phyloP scores from a whole-genome alignment of 2,888 invertebrate genomes.

The Yponomeuta sedellus region DNA sequence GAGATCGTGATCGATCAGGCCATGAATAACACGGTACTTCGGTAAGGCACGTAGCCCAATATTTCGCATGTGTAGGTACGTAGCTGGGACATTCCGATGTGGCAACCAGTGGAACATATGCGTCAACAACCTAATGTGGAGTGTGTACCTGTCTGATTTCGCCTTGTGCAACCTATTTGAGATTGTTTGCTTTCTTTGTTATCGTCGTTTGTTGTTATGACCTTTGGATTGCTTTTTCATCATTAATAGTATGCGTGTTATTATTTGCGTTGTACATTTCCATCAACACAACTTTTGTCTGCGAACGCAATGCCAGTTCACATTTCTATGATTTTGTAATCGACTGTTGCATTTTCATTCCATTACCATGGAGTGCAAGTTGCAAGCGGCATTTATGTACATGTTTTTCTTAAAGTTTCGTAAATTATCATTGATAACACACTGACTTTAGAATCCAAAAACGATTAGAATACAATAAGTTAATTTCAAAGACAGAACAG shows the following conservation, averaged over 20 bases:
- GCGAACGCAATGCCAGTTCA: background rate
- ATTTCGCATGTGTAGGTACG: slow-evolving; percentile 25
- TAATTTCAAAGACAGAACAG: too few species aligned
- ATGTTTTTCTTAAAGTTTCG: too few species aligned
- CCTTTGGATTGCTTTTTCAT: background rate
- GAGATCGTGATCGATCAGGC: slow-evolving; percentile 34
- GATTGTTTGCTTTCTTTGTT: background rate
- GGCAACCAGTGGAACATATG: slow-evolving; percentile 19
- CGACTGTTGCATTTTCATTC: background rate
- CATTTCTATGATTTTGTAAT: background rate
- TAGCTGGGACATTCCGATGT: slow-evolving; percentile 30
- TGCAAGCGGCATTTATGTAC: background rate
- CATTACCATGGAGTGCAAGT: too few species aligned
- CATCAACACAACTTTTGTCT: background rate
- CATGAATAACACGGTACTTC: slow-evolving; percentile 29
- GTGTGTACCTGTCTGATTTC: background rate
- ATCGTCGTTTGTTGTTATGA: background rate
- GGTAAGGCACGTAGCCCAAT: slow-evolving; percentile 31
- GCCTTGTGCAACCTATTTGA: background rate
- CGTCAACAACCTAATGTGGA: slow-evolving; percentile 6
- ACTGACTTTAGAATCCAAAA: background rate
- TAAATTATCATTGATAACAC: background rate
- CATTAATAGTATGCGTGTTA: background rate
- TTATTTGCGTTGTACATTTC: background rate
- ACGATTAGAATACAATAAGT: too few species aligned